Evolutionary conservation across 2,888 invertebrate genomes (phyloP).

Genomic region (Caenorhabditis sinica): DNA sequence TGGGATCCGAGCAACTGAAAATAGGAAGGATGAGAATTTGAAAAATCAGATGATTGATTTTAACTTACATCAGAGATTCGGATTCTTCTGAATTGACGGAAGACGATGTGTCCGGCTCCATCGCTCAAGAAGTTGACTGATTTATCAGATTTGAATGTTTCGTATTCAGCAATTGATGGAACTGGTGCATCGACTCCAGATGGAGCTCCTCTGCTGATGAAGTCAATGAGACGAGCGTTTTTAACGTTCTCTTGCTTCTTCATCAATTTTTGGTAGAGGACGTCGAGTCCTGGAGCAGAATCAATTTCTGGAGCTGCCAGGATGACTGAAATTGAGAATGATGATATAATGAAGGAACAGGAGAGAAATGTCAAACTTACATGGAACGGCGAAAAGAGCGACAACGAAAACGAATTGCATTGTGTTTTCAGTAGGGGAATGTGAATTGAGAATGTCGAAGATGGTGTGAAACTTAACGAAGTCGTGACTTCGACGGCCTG

Average conservation of each 20-base stretch:
- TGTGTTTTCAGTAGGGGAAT: conserved; percentile 30
- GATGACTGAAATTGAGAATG: conserved; percentile 13
- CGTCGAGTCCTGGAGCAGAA: conserved; percentile 30
- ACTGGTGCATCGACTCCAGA: conserved; percentile 71
- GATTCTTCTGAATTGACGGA: conserved; percentile 73
- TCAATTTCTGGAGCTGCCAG: conserved; percentile 22
- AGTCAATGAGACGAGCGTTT: conserved; percentile 68
- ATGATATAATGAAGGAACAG: not conserved
- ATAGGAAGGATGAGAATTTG: not conserved
- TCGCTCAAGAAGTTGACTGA: conserved; percentile 72
- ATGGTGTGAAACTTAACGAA: conserved; percentile 57
- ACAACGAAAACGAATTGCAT: conserved; percentile 25
- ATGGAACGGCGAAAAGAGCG: conserved; percentile 28
- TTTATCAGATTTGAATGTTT: conserved; percentile 75
- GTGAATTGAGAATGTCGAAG: conserved; percentile 5
- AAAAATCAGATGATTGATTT: not conserved
- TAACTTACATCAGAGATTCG: conserved; percentile 71
- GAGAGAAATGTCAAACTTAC: conserved; percentile 23
- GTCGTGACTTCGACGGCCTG: conserved; percentile 49
- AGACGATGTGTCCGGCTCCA: conserved; percentile 69
- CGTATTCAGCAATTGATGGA: conserved; percentile 74
- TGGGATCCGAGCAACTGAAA: conserved; percentile 62
- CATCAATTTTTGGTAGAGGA: conserved; percentile 63
- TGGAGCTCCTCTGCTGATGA: conserved; percentile 69
- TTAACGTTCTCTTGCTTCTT: conserved; percentile 69